A percentile compares a stretch with the other conserved stretches of the same genome.
These are phyloP conservation scores for Tangara arthus DNA, from an alignment of 2,797 vertebrate species.

Conservation along the genomic window DNA sequence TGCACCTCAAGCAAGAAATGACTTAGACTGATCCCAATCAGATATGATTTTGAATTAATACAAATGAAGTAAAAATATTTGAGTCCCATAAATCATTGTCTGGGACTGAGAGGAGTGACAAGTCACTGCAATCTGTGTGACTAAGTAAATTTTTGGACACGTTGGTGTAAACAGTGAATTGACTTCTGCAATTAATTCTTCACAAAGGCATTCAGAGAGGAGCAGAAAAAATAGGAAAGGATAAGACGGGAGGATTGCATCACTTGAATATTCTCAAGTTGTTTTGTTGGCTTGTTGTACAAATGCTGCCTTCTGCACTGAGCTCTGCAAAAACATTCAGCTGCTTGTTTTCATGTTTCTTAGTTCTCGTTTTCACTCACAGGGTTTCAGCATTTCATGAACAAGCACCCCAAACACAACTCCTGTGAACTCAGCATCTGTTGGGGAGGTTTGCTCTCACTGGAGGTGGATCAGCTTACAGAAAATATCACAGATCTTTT, in stretches of 20 bases:
- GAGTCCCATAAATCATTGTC: not conserved
- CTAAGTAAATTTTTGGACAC: not conserved
- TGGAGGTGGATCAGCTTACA: conserved; percentile 3
- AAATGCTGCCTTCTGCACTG: conserved; percentile 16
- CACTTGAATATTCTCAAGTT: not conserved
- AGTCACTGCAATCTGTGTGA: not conserved
- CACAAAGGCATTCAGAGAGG: not conserved
- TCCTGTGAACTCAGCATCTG: not conserved
- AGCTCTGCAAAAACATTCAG: not conserved
- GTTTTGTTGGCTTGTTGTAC: not conserved
- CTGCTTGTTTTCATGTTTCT: conserved; percentile 22
- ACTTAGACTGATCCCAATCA: not conserved
- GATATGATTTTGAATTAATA: not conserved
- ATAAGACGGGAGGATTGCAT: not conserved
- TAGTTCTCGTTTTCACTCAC: conserved; percentile 1
- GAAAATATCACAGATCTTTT: not conserved
- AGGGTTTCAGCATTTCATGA: not conserved
- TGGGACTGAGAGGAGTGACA: not conserved
- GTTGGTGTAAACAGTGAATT: not conserved
- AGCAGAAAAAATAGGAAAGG: not conserved
- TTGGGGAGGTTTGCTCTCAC: not conserved
- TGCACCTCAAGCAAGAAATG: not conserved
- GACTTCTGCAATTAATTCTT: not conserved
- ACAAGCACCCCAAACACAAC: not conserved
- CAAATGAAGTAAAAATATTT: not conserved